Base-by-base conservation (phyloP, 1,140 invertebrate species). In the Phymastichus coffea region DNA sequence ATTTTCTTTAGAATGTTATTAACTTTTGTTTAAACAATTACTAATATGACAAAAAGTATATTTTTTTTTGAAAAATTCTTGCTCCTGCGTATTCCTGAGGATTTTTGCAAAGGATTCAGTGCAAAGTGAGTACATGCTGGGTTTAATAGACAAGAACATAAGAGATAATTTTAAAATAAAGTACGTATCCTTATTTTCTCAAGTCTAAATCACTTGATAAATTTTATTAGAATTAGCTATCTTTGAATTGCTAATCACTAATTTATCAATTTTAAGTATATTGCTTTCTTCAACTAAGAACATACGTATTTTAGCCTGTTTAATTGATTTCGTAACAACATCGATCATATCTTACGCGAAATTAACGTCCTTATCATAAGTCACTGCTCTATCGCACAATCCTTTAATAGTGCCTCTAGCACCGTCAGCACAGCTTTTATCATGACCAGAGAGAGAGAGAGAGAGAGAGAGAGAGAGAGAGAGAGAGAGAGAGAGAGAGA, bases 391-490 rank as follows among this genome's bases (percentile, higher is more conserved):
- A n/a, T n/a, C n/a, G n/a, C n/a, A n/a, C n/a, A n/a, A n/a, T n/a
- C 64, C 70, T 68, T 81, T 82, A 23, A 81, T 41, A 22, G 49
- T 40, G 30, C 70, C 74, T 9, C 77, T 79, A 54, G 80, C 65
- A 28, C 77, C 78, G 73, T 80, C 74, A 37, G 76, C 71, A 14
- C 69, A 67, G 4, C 78, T 78, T 66, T 81, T 82, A 10, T 78
- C 79, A 70, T 81, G 77, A 6, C 75, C 75, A 33, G 75, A n/a
- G n/a, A n/a, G n/a, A n/a, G n/a, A n/a, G n/a, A n/a, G n/a, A n/a
- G n/a, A n/a, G n/a, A n/a, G n/a, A n/a, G n/a, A n/a, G n/a, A n/a
- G n/a, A n/a, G n/a, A n/a, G n/a, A n/a, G n/a, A n/a, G n/a, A n/a
- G n/a, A n/a, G n/a, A n/a, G n/a, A n/a, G n/a, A n/a, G n/a, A n/a